A percentile compares a stretch with the other conserved stretches of the same genome.
Evolutionary conservation across 2,797 vertebrate species (phyloP).

Genomic region (Thripadectes ignobilis): DNA sequence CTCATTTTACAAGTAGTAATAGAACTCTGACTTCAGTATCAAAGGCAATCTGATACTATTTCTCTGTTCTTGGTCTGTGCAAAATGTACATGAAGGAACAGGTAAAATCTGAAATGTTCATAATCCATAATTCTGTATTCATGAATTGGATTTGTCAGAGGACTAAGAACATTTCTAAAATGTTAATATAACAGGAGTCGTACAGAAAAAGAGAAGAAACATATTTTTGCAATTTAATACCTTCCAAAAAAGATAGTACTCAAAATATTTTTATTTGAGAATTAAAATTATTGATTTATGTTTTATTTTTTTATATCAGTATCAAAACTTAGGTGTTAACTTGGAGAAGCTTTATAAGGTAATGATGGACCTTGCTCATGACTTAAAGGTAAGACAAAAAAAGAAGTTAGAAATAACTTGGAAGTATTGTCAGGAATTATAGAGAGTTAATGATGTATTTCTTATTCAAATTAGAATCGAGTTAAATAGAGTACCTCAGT

Average conservation of each 20-base stretch:
- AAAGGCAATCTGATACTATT: not conserved
- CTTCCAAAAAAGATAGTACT: not conserved
- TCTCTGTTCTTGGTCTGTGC: not conserved
- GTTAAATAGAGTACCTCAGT: not conserved
- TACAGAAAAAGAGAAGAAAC: not conserved
- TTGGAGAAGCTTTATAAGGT: conserved; percentile 81
- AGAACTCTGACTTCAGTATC: not conserved
- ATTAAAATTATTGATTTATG: not conserved
- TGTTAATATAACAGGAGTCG: not conserved
- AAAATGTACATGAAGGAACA: not conserved
- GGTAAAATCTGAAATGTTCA: not conserved
- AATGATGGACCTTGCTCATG: conserved; percentile 73
- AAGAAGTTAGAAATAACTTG: not conserved
- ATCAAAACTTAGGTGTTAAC: conserved; percentile 71
- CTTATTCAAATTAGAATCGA: not conserved
- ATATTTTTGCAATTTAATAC: not conserved
- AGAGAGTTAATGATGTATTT: not conserved
- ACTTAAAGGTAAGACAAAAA: conserved; percentile 78
- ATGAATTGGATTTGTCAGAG: not conserved
- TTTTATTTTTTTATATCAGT: conserved; percentile 61
- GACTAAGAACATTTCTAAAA: not conserved
- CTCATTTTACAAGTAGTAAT: not conserved
- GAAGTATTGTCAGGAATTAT: not conserved
- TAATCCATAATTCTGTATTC: not conserved
- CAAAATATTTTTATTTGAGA: not conserved